Evolutionary conservation across 2,113 vertebrate species (phyloP).

Genomic region (Rhinopomastus cyanomelas): DNA sequence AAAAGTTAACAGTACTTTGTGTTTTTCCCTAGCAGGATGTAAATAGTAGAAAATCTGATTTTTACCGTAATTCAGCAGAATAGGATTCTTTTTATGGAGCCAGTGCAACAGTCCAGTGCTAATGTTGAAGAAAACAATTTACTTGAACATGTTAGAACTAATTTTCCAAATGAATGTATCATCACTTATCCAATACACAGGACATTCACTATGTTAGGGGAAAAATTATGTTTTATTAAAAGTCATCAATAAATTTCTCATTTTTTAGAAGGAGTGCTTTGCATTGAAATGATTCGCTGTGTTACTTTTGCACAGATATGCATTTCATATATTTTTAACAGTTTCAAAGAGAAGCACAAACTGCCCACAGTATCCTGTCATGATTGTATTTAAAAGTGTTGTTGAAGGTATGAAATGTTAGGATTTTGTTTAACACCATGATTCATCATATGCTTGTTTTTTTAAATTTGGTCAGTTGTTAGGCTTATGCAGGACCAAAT

Average conservation of each 20-base stretch:
- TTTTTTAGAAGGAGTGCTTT: background rate
- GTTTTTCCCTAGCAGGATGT: background rate
- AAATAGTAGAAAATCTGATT: background rate
- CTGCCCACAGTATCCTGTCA: background rate
- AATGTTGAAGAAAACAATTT: background rate
- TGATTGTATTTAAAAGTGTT: background rate
- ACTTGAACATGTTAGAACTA: background rate
- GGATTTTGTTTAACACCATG: background rate
- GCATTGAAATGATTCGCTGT: background rate
- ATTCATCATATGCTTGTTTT: background rate
- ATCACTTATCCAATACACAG: background rate
- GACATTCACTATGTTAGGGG: background rate
- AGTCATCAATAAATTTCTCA: background rate
- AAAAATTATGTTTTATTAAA: background rate
- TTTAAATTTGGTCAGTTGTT: background rate
- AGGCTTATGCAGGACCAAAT: background rate
- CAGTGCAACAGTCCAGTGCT: background rate
- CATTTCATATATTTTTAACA: background rate
- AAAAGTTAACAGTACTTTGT: background rate
- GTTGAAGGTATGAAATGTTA: background rate
- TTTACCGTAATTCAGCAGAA: conserved; percentile 19
- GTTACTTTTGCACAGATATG: background rate
- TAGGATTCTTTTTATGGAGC: background rate
- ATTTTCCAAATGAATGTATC: background rate
- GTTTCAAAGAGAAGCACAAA: background rate